These are phyloP conservation scores for Drosophila truncata DNA, from an alignment of 1,140 invertebrate genomes.

Conservation along the genomic window DNA sequence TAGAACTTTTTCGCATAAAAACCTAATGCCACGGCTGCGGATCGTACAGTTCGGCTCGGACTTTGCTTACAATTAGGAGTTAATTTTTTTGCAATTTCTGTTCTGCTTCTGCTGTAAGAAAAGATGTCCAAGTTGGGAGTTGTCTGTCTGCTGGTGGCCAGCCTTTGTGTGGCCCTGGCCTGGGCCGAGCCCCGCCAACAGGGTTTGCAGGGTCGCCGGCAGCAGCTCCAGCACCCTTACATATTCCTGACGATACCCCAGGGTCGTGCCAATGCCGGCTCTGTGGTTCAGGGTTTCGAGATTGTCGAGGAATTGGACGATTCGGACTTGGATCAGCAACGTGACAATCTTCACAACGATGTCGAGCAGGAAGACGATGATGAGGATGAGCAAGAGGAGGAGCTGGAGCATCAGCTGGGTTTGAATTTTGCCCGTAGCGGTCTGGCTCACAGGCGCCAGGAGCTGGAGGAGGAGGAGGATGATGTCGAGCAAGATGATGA, in stretches of 20 bases:
- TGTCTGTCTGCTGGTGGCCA: slow-evolving; percentile 45
- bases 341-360: neutral
- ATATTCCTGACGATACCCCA: slow-evolving; percentile 68
- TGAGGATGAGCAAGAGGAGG: slow-evolving; percentile 22
- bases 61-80: slow-evolving; percentile 81
- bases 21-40: slow-evolving; percentile 57
- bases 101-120: slow-evolving; percentile 3
- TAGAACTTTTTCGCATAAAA: slow-evolving; percentile 80
- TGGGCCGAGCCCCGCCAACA: slow-evolving; percentile 62
- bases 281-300: slow-evolving; percentile 70
- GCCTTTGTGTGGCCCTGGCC: slow-evolving; percentile 47
- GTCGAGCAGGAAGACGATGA: slow-evolving; percentile 1
- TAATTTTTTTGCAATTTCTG: slow-evolving; percentile 15
- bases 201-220: slow-evolving; percentile 27
- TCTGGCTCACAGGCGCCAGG: slow-evolving; percentile 19
- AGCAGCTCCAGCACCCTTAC: slow-evolving; percentile 60
- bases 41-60: slow-evolving; percentile 74
- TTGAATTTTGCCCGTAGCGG: slow-evolving; percentile 50
- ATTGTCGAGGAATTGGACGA: slow-evolving; percentile 52
- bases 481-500: slow-evolving; percentile 48
- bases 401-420: slow-evolving; percentile 40
- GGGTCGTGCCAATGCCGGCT: slow-evolving; percentile 66
- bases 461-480: slow-evolving; percentile 37
- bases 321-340: neutral
- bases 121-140: slow-evolving; percentile 64